Evolutionary conservation across 2,797 vertebrate species (phyloP).

Genomic region (Adelosebastes latens): DNA sequence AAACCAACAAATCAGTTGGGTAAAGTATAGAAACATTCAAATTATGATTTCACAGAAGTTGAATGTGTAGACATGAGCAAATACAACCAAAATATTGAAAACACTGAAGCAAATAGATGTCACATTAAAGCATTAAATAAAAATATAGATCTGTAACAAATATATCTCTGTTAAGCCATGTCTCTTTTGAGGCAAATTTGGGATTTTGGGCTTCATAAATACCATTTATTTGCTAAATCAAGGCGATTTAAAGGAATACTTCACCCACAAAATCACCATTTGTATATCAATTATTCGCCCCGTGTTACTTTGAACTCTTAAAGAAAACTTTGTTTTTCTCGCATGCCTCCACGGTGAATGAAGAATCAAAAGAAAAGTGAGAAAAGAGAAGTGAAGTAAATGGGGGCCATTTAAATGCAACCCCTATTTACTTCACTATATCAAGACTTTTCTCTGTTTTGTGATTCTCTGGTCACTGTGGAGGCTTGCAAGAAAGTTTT

Average conservation of each 20-base stretch:
- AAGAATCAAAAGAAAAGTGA: background rate
- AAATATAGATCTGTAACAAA: background rate
- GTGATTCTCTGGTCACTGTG: background rate
- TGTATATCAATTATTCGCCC: too few relatives aligned
- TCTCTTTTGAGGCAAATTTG: background rate
- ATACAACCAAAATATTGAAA: background rate
- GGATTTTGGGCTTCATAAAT: background rate
- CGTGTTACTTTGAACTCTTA: too few relatives aligned
- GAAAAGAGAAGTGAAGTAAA: background rate
- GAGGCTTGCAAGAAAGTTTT: background rate
- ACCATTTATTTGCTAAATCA: background rate
- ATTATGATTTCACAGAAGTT: background rate
- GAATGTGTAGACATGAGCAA: background rate
- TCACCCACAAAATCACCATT: too few relatives aligned
- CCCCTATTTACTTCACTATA: too few relatives aligned
- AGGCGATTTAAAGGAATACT: background rate
- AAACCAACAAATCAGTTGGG: background rate
- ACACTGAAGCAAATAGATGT: background rate
- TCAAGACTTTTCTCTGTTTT: too few relatives aligned
- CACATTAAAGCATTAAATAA: background rate
- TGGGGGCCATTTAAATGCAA: too few relatives aligned
- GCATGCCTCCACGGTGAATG: too few relatives aligned
- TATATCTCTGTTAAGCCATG: background rate
- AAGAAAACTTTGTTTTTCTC: too few relatives aligned
- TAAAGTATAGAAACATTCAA: too few relatives aligned